Base-by-base conservation (phyloP, 1,140 invertebrate species). In the Drosophila persimilis region DNA sequence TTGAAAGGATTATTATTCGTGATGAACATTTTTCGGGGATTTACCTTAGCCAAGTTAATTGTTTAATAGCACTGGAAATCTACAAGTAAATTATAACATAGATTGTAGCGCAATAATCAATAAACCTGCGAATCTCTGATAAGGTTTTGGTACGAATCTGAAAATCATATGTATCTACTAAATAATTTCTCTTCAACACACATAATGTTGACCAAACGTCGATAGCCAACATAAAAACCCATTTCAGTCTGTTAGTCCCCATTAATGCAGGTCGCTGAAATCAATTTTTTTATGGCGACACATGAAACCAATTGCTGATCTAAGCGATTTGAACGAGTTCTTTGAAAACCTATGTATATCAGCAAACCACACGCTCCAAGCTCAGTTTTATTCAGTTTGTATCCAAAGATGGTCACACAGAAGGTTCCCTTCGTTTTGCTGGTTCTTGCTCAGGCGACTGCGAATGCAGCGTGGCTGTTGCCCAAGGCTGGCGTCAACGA, bases 401-500 rank as follows among this genome's bases (percentile, higher is more conserved):
- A 47, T 63, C 43, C 24, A 53, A 57, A 52, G 50, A 85, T 85
- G 80, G 58, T 63, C 63, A 70, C 47, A 60, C 61, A 53, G 53
- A 13, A 17, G n/a, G 41, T 70, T 56, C 48, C 67, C 11, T 15
- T 48, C 17, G 3, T 54, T 17, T 15, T 56, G 13, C 11, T 45
- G 0, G 17, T 71, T 20, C 1, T 76, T 2, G 44, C 60, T 6
- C 39, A 52, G 17, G 48, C 53, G 17, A 39, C 51, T 0, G 4
- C 43, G 9, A 46, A 17, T 47, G 48, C 35, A 13, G 61, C 59
- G 11, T 85, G 85, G 80, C 11, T 72, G 17, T 17, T 86, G 17
- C 46, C 73, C 0, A 69, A 90, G 26, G 54, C 76, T 7, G 89
- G 81, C 22, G 52, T 89, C 1, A 88, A 86, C 62, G 79, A 80